Conservation (phyloP, 2,797 vertebrate species). For the Selene dorsalis region DNA sequence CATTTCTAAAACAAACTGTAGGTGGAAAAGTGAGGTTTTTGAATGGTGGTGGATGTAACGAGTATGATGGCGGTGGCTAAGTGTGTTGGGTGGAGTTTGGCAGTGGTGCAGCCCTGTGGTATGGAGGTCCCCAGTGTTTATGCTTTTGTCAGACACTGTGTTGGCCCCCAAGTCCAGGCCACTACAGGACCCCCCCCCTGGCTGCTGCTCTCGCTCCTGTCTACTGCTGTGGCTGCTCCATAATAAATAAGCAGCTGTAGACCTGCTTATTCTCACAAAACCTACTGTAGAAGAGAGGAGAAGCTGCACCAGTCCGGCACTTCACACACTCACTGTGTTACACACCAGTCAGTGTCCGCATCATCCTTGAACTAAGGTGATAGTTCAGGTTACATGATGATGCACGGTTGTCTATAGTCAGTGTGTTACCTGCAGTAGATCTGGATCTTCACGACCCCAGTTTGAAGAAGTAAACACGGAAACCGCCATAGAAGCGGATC, state of each 20-base stretch:
- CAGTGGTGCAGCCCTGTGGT: slow-evolving; percentile 57
- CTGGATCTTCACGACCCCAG: too few relatives aligned
- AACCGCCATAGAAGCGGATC: background rate
- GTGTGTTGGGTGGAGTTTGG: slow-evolving; percentile 66
- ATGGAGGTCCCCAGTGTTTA: slow-evolving; percentile 78
- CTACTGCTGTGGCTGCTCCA: slow-evolving; percentile 69
- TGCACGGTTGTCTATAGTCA: too few relatives aligned
- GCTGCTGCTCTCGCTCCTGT: slow-evolving; percentile 63
- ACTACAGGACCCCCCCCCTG: slow-evolving; percentile 56
- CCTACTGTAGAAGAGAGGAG: slow-evolving; percentile 72
- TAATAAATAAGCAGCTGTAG: slow-evolving; percentile 81
- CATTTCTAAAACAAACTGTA: slow-evolving; percentile 72
- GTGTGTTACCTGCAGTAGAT: too few relatives aligned
- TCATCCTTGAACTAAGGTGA: background rate
- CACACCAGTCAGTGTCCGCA: slow-evolving; percentile 31
- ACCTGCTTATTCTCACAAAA: slow-evolving; percentile 74
- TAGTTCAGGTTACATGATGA: too few relatives aligned
- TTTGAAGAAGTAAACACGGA: too few relatives aligned
- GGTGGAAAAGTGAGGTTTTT: slow-evolving; percentile 58
- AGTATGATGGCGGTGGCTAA: slow-evolving; percentile 46
- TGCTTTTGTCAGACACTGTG: slow-evolving; percentile 77
- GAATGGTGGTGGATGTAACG: slow-evolving; percentile 47
- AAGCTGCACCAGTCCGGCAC: slow-evolving; percentile 40
- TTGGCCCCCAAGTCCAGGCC: slow-evolving; percentile 62
- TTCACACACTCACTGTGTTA: slow-evolving; percentile 64